A percentile compares a stretch with the other conserved stretches of the same genome.
Conservation (phyloP, 2,888 invertebrate genomes). For the Patella ulyssiponensis region DNA sequence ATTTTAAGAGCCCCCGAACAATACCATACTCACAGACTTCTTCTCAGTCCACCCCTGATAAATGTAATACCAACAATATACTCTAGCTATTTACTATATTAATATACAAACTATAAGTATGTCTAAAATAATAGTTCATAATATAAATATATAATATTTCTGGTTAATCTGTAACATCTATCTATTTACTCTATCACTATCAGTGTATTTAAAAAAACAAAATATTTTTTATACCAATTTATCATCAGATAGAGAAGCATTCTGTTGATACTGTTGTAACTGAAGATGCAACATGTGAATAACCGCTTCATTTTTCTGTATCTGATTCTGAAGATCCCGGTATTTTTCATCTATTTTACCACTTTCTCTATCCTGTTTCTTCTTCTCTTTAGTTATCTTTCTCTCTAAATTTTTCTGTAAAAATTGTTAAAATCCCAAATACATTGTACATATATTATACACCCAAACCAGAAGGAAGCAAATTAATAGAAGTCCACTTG, state of each 20-base stretch:
- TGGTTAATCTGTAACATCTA: too few relatives aligned
- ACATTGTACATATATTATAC: too few relatives aligned
- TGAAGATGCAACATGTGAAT: conserved; percentile 67
- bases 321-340: conserved; percentile 60
- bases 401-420: conserved; percentile 62
- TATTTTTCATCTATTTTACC: conserved; percentile 55
- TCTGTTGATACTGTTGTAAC: conserved; percentile 58
- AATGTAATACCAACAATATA: too few relatives aligned
- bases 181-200: conserved; percentile 28
- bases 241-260: conserved; percentile 36
- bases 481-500: too few relatives aligned
- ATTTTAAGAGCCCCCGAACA: too few relatives aligned
- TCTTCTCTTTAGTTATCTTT: conserved; percentile 55
- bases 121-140: not conserved
- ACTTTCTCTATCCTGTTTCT: conserved; percentile 53
- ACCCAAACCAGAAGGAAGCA: too few relatives aligned
- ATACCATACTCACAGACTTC: too few relatives aligned
- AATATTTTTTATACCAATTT: conserved; percentile 45
- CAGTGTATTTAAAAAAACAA: not conserved
- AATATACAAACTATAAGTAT: too few relatives aligned
- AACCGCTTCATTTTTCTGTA: conserved; percentile 65
- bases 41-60: too few relatives aligned
- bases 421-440: not conserved
- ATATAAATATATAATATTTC: not conserved
- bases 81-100: too few relatives aligned